Base-by-base conservation (phyloP, 2,888 invertebrate genomes). In the Physocephala rufipes region DNA sequence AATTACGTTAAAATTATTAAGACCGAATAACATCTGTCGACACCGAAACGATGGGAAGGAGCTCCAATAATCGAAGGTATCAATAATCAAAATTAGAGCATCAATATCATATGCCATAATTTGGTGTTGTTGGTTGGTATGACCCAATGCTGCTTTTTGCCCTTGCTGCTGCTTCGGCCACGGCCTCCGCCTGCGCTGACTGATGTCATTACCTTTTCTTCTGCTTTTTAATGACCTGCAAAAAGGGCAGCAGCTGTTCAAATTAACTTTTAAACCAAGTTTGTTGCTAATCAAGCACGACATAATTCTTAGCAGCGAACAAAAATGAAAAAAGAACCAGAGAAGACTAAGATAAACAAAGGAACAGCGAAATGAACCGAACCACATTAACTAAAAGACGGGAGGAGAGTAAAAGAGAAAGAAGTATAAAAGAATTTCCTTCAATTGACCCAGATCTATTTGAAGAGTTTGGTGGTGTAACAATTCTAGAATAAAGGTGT, bases 281-380 rank as follows among this genome's bases (percentile, higher is more conserved):
- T 28, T 58, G 58, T 58, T 58, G 58, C 58, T 28, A 58, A 58
- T 58, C 24, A 58, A 58, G 26, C 58, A 58, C 58, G 58, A 58
- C 24, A 28, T 24, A 7, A 24, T 26, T 26, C 58, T n/a, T n/a
- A n/a, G n/a, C n/a, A 58, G 28, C 58, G 58, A 58, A 26, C 58
- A 4, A 36, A 36, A 4, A 36, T 7, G 9, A 36, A 9, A 36
- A 36, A 36, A 36, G 36, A 36, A 36, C 36, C 36, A 36, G 36
- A 36, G 9, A 36, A 9, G 9, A 36, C 36, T 28, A 26, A 58
- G 15, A 28, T 58, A 58, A 19, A n/a, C 19, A 19, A 19, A 58
- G 28, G 21, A 58, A 58, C 24, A 36, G 9, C 36, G 36, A 36
- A 7, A 9, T 9, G 5, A 28, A 12, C 24, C 26, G 12, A 55